These are phyloP conservation scores for Nebria salina DNA, from an alignment of 2,888 invertebrate genomes.

Conservation along the genomic window DNA sequence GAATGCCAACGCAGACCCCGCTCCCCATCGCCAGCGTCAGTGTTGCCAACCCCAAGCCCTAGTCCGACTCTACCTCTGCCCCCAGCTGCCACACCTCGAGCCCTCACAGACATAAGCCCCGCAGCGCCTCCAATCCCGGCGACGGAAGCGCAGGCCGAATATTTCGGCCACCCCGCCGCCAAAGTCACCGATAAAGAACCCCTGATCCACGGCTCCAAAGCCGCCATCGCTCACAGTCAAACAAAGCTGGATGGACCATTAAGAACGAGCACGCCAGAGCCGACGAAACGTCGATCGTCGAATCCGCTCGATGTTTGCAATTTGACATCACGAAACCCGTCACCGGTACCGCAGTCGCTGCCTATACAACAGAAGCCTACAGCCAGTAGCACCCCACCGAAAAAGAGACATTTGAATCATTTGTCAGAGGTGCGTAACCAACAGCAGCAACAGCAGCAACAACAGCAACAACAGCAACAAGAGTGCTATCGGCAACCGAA, in stretches of 20 bases:
- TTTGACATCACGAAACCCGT: constrained; percentile 70
- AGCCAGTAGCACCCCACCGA: constrained; percentile 55
- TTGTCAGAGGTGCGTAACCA: constrained; percentile 50
- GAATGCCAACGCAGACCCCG: constrained; percentile 88
- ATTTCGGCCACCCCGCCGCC: constrained; percentile 39
- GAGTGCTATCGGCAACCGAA: constrained; percentile 62
- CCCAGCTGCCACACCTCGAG: constrained; percentile 53
- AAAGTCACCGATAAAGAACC: constrained; percentile 50
- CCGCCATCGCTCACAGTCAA: constrained; percentile 54
- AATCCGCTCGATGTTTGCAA: constrained; percentile 73
- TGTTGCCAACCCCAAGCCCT: constrained; percentile 61
- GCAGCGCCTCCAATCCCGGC: constrained; percentile 42
- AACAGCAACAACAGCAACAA: neutral
- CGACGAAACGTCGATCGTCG: constrained; percentile 64
- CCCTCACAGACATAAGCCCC: constrained; percentile 50
- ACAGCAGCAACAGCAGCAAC: constrained; percentile 3
- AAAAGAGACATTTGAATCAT: constrained; percentile 63
- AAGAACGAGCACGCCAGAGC: constrained; percentile 53
- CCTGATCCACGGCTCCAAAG: constrained; percentile 51
- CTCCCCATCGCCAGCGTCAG: constrained; percentile 70
- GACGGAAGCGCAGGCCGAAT: constrained; percentile 22
- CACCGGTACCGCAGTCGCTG: constrained; percentile 60
- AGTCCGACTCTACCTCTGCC: constrained; percentile 58
- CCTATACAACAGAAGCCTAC: neutral
- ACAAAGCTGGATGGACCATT: constrained; percentile 53